Conservation (phyloP, 2,113 vertebrate species). For the Taurulus bubalis region DNA sequence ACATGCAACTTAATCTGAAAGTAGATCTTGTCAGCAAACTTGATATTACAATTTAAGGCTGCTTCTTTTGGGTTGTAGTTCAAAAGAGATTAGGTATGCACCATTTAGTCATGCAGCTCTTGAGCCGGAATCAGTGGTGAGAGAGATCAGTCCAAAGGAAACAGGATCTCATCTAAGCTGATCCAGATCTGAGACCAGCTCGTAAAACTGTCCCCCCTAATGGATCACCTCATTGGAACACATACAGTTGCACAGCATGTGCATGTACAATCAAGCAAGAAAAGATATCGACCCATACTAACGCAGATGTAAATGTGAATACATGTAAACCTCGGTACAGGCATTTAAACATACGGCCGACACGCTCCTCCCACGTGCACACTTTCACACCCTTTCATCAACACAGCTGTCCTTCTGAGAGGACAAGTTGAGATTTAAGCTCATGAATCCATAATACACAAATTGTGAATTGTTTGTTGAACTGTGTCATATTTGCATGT, state of each 20-base stretch:
- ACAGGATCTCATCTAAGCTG: slow-evolving; percentile 77
- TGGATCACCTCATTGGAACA: slow-evolving; percentile 68
- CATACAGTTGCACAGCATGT: slow-evolving; percentile 33
- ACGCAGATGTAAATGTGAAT: slow-evolving; percentile 26
- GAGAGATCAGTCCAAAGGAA: slow-evolving; percentile 75
- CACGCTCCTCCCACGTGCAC: slow-evolving; percentile 2
- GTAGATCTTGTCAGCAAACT: slow-evolving; percentile 78
- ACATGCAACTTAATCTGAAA: slow-evolving; percentile 77
- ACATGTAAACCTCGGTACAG: slow-evolving; percentile 20
- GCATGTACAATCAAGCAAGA: slow-evolving; percentile 18
- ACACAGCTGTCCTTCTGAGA: slow-evolving; percentile 53
- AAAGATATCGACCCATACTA: slow-evolving; percentile 35
- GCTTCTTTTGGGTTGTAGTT: slow-evolving; percentile 77
- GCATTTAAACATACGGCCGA: slow-evolving; percentile 28
- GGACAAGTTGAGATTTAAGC: slow-evolving; percentile 65
- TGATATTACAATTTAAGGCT: slow-evolving; percentile 78
- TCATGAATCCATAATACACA: slow-evolving; percentile 74
- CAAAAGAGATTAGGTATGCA: slow-evolving; percentile 82
- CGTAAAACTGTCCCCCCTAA: slow-evolving; percentile 79
- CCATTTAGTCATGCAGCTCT: slow-evolving; percentile 81
- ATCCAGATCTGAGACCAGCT: slow-evolving; percentile 78
- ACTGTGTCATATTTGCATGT: slow-evolving; percentile 69
- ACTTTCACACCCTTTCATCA: slow-evolving; percentile 59
- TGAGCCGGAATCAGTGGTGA: slow-evolving; percentile 76
- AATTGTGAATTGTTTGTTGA: slow-evolving; percentile 73